Conservation (phyloP, 2,797 vertebrate genomes). For the Urophycis tenuis region DNA sequence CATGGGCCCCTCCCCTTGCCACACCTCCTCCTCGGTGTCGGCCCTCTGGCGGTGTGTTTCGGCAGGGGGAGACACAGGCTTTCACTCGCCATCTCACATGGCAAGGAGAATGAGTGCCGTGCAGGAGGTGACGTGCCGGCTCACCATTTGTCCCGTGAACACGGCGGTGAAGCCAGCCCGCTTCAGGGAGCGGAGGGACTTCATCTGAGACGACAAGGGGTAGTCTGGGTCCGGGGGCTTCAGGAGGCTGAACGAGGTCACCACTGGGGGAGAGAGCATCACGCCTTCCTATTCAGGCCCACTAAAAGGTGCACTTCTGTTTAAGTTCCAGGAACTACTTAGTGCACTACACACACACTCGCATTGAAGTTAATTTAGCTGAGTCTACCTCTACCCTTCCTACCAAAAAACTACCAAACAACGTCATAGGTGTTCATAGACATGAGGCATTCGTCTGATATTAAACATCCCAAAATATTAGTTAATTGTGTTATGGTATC, state of each 20-base stretch:
- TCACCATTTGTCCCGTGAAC: constrained; percentile 62
- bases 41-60: constrained; percentile 47
- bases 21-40: constrained; percentile 45
- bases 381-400: not conserved
- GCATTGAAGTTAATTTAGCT: not conserved
- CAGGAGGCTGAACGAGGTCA: constrained; percentile 60
- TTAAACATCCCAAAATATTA: not conserved
- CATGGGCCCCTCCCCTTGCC: constrained; percentile 32
- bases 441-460: not conserved
- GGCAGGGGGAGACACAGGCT: not conserved
- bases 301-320: not conserved
- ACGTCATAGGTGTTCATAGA: not conserved
- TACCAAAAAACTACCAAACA: not conserved
- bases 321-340: not conserved
- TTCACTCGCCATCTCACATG: too few species aligned
- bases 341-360: not conserved
- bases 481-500: not conserved
- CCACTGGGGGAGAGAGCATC: constrained; percentile 50
- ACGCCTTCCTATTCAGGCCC: not conserved
- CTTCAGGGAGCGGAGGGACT: constrained; percentile 59
- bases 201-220: constrained; percentile 55
- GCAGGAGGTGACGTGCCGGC: not conserved
- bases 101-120: not conserved
- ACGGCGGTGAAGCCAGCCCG: constrained; percentile 64
- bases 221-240: constrained; percentile 59